Base-by-base conservation (phyloP, 2,888 invertebrate species). In the Calephelis perditalis region DNA sequence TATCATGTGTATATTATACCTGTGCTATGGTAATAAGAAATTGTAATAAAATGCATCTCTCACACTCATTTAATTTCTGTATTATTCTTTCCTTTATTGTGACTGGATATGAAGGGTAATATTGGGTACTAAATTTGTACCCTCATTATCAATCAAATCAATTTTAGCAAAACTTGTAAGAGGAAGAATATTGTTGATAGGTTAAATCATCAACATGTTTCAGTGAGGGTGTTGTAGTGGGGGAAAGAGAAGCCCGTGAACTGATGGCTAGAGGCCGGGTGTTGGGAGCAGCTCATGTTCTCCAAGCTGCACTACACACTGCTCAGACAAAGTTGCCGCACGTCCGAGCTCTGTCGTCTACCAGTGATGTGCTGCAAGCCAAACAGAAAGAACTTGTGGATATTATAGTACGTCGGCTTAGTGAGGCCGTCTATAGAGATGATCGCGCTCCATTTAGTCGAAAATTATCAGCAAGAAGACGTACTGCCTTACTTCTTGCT, bases 281-380 rank as follows among this genome's bases (percentile, higher is more conserved):
- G 81, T 87, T 97, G 63, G 95, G 95, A 75, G 97, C 97, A 37
- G 96, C 97, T n/a, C 93, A 95, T 74, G 92, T 96, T 54, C 80
- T 94, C 46, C 76, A 75, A 46, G 78, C 74, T 0, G 90, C 90
- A 0, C 86, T 97, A 26, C 94, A 95, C 36, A 94, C 94, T 68
- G 96, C 96, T 7, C 94, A 94, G 74, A 95, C 94, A 9, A 94
- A 94, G 44, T 86, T 98, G 40, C 93, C 94, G 60, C 95, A 94
- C 62, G 96, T 98, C 0, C 96, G 96, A 73, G 98, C 96, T 5
- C 87, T 98, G 37, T 92, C 94, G 65, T 95, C 97, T 75, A 92
- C 98, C 5, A 93, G 95, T 62, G 89, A 90, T 55, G 97, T 97
- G 71, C 82, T 98, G 57, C 62, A 88, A 88, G 74, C 73, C 2